These are phyloP conservation scores for Macrostomum cliftonense DNA, from an alignment of 2,888 invertebrate genomes.

Conservation along the genomic window DNA sequence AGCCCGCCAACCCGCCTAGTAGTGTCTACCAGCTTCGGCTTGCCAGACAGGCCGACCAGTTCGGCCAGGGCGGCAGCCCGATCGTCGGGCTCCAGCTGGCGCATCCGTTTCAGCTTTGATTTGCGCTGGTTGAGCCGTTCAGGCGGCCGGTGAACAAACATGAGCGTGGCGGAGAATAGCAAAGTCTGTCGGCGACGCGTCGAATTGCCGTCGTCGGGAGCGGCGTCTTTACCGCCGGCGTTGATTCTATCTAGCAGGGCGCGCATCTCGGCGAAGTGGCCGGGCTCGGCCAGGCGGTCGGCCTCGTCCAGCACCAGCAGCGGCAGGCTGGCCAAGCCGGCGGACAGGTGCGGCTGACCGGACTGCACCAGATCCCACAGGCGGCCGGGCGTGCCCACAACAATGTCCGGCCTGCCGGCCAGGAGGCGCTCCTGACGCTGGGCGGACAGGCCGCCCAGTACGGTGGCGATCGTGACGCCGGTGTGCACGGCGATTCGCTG, in stretches of 20 bases:
- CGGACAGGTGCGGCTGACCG: constrained; percentile 28
- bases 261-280: constrained; percentile 78
- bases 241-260: constrained; percentile 62
- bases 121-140: constrained; percentile 37
- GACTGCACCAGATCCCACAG: constrained; percentile 75
- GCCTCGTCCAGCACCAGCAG: constrained; percentile 90
- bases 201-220: no score
- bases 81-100: background rate
- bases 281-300: constrained; percentile 86
- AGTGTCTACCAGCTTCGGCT: constrained; percentile 75
- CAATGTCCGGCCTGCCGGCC: constrained; percentile 61
- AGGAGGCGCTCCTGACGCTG: constrained; percentile 80
- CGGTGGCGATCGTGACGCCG: constrained; percentile 47
- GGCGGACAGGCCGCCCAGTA: constrained; percentile 80
- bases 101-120: background rate
- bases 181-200: constrained; percentile 57
- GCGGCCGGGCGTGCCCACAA: constrained; percentile 88
- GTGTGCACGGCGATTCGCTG: constrained; percentile 6
- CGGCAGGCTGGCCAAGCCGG: constrained; percentile 21
- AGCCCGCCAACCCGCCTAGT: constrained; percentile 60
- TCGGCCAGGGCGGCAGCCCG: constrained; percentile 52
- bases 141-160: constrained; percentile 61
- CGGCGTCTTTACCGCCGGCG: constrained; percentile 17
- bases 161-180: constrained; percentile 88
- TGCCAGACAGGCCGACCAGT: constrained; percentile 57